A percentile compares a stretch with the other conserved stretches of the same genome.
Evolutionary conservation across 2,113 vertebrate species (phyloP).

Genomic region (Cathartes aura): DNA sequence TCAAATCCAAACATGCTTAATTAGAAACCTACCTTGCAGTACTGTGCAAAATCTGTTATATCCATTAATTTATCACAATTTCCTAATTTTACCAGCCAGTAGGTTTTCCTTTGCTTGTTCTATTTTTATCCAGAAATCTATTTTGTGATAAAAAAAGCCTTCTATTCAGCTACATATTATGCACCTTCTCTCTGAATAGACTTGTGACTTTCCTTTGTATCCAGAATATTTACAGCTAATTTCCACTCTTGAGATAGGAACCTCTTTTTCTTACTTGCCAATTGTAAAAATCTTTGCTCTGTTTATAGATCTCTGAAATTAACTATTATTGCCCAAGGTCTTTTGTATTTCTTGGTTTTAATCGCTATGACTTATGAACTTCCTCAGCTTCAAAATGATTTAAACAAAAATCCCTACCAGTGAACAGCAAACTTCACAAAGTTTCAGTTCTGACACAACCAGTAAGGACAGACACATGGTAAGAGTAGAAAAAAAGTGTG

Average conservation of each 20-base stretch:
- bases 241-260: not conserved
- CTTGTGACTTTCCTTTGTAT: not conserved
- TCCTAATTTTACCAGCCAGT: conserved; percentile 45
- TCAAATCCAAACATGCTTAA: not conserved
- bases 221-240: conserved; percentile 1
- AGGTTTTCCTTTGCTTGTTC: conserved; percentile 40
- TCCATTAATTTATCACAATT: conserved; percentile 55
- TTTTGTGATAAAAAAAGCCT: conserved; percentile 37
- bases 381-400: not conserved
- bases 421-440: not conserved
- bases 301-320: conserved; percentile 4
- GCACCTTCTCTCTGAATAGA: not conserved
- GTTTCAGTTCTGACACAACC: not conserved
- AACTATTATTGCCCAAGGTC: not conserved
- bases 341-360: not conserved
- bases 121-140: conserved; percentile 45
- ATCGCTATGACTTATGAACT: not conserved
- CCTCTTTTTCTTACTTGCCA: not conserved
- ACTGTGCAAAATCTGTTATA: conserved; percentile 37
- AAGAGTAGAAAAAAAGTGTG: not conserved
- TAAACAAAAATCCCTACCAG: not conserved
- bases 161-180: conserved; percentile 25
- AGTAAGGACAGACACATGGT: not conserved
- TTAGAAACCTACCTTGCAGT: conserved; percentile 14
- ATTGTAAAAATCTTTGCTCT: not conserved